Base-by-base conservation (phyloP, 2,888 invertebrate species). In the Syrista parreyssii region DNA sequence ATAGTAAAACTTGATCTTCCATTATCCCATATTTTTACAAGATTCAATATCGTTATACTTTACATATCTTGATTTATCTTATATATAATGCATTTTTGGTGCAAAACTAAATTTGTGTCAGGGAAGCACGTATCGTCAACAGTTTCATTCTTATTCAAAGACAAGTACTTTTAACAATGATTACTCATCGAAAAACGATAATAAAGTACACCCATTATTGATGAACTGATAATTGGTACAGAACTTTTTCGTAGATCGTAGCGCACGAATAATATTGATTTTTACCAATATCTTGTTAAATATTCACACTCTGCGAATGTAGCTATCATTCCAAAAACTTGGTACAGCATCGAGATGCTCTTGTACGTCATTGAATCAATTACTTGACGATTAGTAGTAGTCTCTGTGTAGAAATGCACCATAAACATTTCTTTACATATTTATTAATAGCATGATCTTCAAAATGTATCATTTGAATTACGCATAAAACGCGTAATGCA, bases 71-170 rank as follows among this genome's bases (percentile, higher is more conserved):
- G 68, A 76, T 79, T 77, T 69, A 78, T 75, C 77, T 80, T 75
- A 68, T 15, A 9, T 73, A 31, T 72, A 36, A 68, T 78, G 35
- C 68, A 80, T 76, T 80, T 78, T 78, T 80, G 73, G 75, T 83
- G 82, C 78, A 83, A 75, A 83, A 83, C 81, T 81, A 80, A 82
- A 82, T 84, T 83, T 81, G 83, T 84, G 80, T 80, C 80, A 82
- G 78, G 88, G 88, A 88, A 88, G 88, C 88, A 87, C 88, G 80
- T 86, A 86, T 88, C 81, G 80, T 84, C 84, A 82, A 84, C 82
- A 79, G 83, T 80, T 77, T 74, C 30, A 30, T 33, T 33, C 33
- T n/a, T n/a, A 30, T n/a, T 23, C n/a, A 34, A 74, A 34, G 74
- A 36, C 11, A 74, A 74, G n/a, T 68, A 72, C 40, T 69, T 35